Conservation (phyloP, 1,140 invertebrate species). For the Psix sp. region DNA sequence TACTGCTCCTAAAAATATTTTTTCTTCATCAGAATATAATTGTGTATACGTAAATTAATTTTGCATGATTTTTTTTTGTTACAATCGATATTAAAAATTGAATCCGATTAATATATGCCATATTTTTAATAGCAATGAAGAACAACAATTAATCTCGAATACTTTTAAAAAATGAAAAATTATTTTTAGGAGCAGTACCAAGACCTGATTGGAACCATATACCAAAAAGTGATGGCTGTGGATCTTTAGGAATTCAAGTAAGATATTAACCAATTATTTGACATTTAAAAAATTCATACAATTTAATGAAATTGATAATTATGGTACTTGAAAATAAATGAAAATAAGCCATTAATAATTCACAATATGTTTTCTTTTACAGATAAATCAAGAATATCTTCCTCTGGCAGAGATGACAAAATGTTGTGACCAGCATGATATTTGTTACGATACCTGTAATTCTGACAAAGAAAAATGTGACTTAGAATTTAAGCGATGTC, state of each 20-base stretch:
- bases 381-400: conserved; percentile 86
- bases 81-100: no score
- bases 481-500: conserved; percentile 88
- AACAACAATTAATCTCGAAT: no score
- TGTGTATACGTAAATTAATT: no score
- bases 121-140: no score
- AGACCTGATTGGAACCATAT: conserved; percentile 85
- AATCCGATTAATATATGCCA: no score
- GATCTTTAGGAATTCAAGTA: conserved; percentile 81
- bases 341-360: no score
- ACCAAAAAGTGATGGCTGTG: conserved; percentile 88
- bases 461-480: conserved; percentile 91
- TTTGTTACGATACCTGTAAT: conserved; percentile 94
- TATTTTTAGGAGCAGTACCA: conserved; percentile 80
- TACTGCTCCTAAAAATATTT: no score
- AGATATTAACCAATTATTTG: conserved; percentile 1
- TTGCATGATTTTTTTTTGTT: no score
- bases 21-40: no score
- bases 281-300: background rate
- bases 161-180: background rate
- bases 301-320: background rate
- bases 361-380: conserved; percentile 65
- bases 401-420: conserved; percentile 87
- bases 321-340: background rate
- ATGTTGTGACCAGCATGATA: conserved; percentile 91